Percentiles rank a stretch among this genome's conserved stretches.
Conservation (phyloP, 2,888 invertebrate genomes). For the Cheilosia grossa region DNA sequence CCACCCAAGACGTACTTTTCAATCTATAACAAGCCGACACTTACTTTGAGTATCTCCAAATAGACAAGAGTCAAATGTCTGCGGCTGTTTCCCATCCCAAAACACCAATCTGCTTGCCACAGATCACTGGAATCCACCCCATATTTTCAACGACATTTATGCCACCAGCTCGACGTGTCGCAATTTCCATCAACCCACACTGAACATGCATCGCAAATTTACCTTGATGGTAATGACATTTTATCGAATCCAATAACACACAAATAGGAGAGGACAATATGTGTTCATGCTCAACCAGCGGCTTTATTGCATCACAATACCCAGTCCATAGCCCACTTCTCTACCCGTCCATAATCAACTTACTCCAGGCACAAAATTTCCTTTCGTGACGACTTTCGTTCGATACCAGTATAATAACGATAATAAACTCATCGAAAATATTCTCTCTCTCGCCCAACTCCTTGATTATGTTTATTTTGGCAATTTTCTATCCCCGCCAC, state of each 20-base stretch:
- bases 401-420: constrained; percentile 64
- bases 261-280: constrained; percentile 56
- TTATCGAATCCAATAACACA: constrained; percentile 68
- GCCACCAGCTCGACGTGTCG: constrained; percentile 68
- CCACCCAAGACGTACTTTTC: no score
- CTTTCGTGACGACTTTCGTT: constrained; percentile 68
- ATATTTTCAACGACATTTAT: constrained; percentile 27
- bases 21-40: no score
- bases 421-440: constrained; percentile 75
- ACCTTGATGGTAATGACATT: constrained; percentile 61
- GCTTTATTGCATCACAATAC: constrained; percentile 55
- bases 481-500: constrained; percentile 57
- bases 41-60: no score
- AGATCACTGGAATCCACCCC: background rate
- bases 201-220: constrained; percentile 45
- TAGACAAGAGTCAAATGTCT: background rate
- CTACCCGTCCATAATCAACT: no score
- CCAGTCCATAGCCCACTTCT: background rate
- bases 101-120: background rate
- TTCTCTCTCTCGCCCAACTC: constrained; percentile 37
- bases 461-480: constrained; percentile 74
- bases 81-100: background rate
- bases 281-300: constrained; percentile 35
- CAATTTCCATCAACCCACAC: constrained; percentile 38
- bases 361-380: constrained; percentile 13